Percentiles rank a stretch among this genome's conserved stretches.
These are phyloP conservation scores for Manis pentadactyla DNA, from an alignment of 2,797 vertebrate species.

Conservation along the genomic window DNA sequence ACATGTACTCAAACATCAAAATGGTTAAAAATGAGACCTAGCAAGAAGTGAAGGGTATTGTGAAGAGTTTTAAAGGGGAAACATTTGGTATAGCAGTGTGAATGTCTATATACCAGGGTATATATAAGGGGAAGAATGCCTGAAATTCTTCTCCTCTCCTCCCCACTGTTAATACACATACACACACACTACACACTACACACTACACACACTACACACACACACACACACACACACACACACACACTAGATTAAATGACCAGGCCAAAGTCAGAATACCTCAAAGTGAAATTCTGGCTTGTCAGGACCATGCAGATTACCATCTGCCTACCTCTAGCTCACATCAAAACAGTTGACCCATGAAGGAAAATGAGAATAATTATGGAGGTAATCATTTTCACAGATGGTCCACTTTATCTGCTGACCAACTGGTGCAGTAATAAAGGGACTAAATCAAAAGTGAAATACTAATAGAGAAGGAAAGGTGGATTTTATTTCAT, in stretches of 20 bases:
- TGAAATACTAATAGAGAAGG: slow-evolving; percentile 48
- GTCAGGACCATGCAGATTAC: not conserved
- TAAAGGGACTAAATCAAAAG: slow-evolving; percentile 1
- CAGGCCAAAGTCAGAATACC: not conserved
- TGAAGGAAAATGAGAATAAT: not conserved
- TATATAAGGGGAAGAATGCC: not conserved
- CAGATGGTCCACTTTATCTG: not conserved
- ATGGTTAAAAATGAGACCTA: slow-evolving; percentile 42
- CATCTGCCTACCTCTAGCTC: not conserved
- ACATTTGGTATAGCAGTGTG: slow-evolving; percentile 19
- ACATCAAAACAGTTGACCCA: not conserved
- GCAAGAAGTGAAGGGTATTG: slow-evolving; percentile 18
- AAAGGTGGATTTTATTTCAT: slow-evolving; percentile 26
- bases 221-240: too few species aligned
- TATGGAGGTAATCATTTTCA: slow-evolving; percentile 25
- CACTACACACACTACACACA: not conserved
- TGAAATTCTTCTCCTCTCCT: not conserved
- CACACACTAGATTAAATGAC: not conserved
- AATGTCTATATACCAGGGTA: not conserved
- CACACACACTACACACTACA: not conserved
- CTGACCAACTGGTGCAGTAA: slow-evolving; percentile 13
- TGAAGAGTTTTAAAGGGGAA: not conserved
- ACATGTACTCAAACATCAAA: slow-evolving; percentile 17
- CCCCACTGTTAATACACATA: not conserved
- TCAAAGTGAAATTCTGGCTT: slow-evolving; percentile 3